Base-by-base conservation (phyloP, 2,888 invertebrate genomes). In the Yponomeuta malinellus region DNA sequence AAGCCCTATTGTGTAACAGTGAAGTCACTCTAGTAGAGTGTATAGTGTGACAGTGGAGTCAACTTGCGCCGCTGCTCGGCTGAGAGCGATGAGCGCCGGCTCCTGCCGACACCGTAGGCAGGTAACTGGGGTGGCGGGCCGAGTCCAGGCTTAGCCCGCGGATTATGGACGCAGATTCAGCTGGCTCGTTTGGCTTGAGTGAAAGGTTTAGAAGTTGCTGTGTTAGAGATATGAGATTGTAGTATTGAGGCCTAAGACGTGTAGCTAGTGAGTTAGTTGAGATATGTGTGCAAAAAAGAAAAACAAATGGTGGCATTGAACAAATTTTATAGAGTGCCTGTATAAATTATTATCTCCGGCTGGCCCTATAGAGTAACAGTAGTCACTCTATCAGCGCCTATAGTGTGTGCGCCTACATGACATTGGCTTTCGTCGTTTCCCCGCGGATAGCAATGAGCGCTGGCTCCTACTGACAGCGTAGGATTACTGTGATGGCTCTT, bases 391-490 rank as follows among this genome's bases (percentile, higher is more conserved):
- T 5, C 43, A 43, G 9, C 5, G 43, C 43, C 0, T 43, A 43
- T 43, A 43, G 43, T 8, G 43, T 8, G 43, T 23, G 23, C 23
- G 23, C 23, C 23, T 23, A 43, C 43, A 43, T 43, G 43, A 43
- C 5, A 8, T 52, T 15, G 5, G 83, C 81, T 85, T 86, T 37
- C 91, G 81, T 23, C 88, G 83, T 79, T 92, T 91, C 78, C 91
- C 91, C 1, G 87, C 85, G 48, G 89, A 87, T 73, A 92, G 83
- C 74, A 90, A 91, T 9, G 90, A 90, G 2, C 91, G 86, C 5
- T 91, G 90, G 74, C 91, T 92, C 87, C 91, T 91, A 87, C 81
- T 79, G 81, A 90, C 75, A 73, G 83, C 88, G 86, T 86, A 86
- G 73, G 84, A 80, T 72, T 82, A 74, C 76, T 89, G 89, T 48